These are phyloP conservation scores for Dolichoris vasculosae DNA, from an alignment of 1,140 invertebrate genomes.

Conservation along the genomic window DNA sequence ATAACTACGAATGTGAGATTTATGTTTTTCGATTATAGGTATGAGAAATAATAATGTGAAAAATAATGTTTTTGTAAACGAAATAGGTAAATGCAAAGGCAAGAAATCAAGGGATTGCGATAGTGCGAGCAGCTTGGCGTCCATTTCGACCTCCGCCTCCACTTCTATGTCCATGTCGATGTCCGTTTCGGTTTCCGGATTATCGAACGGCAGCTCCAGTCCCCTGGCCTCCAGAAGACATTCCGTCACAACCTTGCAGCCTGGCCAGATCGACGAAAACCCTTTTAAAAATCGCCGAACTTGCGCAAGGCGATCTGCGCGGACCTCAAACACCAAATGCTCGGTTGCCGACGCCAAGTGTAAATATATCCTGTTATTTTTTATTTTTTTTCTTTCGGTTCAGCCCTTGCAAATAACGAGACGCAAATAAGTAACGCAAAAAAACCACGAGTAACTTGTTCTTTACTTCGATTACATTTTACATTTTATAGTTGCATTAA, in stretches of 20 bases:
- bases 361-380: constrained; percentile 38
- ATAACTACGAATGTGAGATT: too few species aligned
- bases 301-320: constrained; percentile 83
- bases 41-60: not conserved
- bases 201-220: constrained; percentile 85
- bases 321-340: constrained; percentile 79
- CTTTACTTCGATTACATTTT: too few species aligned
- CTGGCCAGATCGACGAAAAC: constrained; percentile 79
- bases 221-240: constrained; percentile 86
- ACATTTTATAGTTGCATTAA: too few species aligned
- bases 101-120: constrained; percentile 69
- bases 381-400: not conserved
- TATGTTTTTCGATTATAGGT: too few species aligned
- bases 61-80: not conserved
- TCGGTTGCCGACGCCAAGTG: constrained; percentile 68
- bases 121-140: constrained; percentile 73
- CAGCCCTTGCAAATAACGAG: not conserved
- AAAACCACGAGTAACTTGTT: too few species aligned
- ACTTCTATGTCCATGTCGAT: constrained; percentile 87
- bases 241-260: constrained; percentile 83
- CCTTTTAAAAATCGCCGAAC: constrained; percentile 83
- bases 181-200: constrained; percentile 84
- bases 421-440: not conserved
- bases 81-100: constrained; percentile 63
- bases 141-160: constrained; percentile 81